phyloP scores from a whole-genome alignment of 2,888 invertebrate genomes.

The Odontomyia ornata region DNA sequence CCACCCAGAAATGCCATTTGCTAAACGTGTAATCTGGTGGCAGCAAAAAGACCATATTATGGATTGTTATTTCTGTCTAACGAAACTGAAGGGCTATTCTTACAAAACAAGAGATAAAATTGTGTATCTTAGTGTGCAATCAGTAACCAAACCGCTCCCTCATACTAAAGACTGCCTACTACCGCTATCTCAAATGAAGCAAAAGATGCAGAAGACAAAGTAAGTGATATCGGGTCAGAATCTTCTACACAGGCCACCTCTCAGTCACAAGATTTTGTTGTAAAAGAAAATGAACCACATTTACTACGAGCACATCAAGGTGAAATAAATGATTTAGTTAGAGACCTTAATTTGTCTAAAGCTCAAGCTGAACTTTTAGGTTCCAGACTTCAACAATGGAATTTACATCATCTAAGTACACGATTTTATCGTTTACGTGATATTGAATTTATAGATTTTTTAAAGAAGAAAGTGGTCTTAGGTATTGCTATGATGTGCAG shows the following conservation, averaged over 20 bases:
- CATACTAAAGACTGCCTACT: not conserved
- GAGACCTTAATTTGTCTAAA: conserved; percentile 18
- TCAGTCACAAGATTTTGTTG: too few relatives aligned
- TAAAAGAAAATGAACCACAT: conserved; percentile 12
- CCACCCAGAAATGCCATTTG: conserved; percentile 10
- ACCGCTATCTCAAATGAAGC: not conserved
- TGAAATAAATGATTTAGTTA: conserved; percentile 15
- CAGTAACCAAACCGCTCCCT: not conserved
- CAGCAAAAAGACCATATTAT: conserved; percentile 9
- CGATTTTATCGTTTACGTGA: not conserved
- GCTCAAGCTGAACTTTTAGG: conserved; percentile 19
- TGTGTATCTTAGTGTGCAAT: conserved; percentile 12
- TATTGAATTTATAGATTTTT: too few relatives aligned
- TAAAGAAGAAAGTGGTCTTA: conserved; percentile 11
- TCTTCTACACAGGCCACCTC: conserved; percentile 1
- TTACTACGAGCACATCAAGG: conserved; percentile 12
- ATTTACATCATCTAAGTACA: conserved; percentile 12
- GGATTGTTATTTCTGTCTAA: conserved; percentile 15
- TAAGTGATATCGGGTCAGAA: conserved; percentile 3
- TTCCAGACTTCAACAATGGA: conserved; percentile 19
- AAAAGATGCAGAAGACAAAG: not conserved
- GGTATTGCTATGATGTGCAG: not conserved
- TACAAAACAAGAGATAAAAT: conserved; percentile 18
- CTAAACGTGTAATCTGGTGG: conserved; percentile 7
- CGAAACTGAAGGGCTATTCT: conserved; percentile 20